A percentile compares a stretch with the other conserved stretches of the same genome.
phyloP scores from a whole-genome alignment of 2,797 vertebrate species.

The Chaunax sp. region DNA sequence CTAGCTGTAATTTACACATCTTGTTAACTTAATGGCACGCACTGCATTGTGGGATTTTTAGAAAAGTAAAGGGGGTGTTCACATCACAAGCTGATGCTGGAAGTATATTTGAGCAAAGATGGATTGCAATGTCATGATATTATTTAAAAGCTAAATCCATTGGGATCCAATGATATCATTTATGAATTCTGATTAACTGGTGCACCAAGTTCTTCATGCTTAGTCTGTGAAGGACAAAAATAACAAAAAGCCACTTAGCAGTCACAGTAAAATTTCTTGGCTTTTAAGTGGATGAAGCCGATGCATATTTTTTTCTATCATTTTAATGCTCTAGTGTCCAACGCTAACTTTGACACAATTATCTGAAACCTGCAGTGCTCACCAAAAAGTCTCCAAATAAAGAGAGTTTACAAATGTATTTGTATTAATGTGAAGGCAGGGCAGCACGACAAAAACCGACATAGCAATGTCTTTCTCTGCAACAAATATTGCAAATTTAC shows the following conservation, averaged over 20 bases:
- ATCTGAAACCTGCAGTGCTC: neutral
- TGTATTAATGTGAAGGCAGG: neutral
- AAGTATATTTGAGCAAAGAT: neutral
- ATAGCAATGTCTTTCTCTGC: no score
- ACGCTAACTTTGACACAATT: no score
- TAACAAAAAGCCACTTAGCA: neutral
- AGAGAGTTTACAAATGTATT: neutral
- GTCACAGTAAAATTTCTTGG: no score
- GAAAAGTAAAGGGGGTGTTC: neutral
- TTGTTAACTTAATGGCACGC: neutral
- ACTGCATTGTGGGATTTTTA: neutral
- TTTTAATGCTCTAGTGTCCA: neutral
- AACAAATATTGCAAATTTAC: no score
- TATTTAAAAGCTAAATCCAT: neutral
- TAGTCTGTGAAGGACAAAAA: neutral
- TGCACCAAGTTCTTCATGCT: neutral
- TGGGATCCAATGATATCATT: neutral
- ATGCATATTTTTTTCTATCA: neutral
- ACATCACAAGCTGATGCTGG: neutral
- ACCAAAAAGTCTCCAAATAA: neutral
- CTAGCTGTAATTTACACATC: neutral
- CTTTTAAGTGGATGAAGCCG: no score
- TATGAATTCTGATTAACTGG: conserved; percentile 1
- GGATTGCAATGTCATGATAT: neutral
- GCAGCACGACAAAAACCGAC: no score